Evolutionary conservation across 2,113 vertebrate species (phyloP).

Genomic region (Takifugu bimaculatus): DNA sequence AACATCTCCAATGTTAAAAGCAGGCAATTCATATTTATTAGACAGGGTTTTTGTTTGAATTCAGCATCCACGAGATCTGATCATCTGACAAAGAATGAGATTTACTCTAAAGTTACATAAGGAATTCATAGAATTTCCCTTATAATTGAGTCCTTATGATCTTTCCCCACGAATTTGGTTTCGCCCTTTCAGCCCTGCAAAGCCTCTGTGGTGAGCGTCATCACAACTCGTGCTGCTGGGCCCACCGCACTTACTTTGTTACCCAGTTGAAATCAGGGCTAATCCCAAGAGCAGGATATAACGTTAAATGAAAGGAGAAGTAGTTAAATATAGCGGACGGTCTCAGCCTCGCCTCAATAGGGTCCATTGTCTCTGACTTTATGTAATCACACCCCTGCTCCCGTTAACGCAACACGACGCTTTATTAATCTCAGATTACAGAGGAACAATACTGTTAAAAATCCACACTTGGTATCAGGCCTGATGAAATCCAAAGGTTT

Average conservation of each 20-base stretch:
- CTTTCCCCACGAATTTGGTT: too few relatives aligned
- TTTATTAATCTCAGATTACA: constrained; percentile 1
- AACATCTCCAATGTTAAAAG: too few relatives aligned
- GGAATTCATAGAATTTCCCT: too few relatives aligned
- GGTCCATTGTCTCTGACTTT: constrained; percentile 50
- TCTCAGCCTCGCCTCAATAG: constrained; percentile 46
- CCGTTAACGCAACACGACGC: constrained; percentile 14
- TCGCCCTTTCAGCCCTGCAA: neutral
- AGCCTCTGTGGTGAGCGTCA: constrained; percentile 7
- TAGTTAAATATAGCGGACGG: constrained; percentile 65
- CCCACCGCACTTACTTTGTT: constrained; percentile 16
- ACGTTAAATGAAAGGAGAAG: constrained; percentile 34
- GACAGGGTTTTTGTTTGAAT: too few relatives aligned
- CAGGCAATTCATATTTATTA: too few relatives aligned
- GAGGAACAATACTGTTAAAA: neutral
- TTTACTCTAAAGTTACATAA: too few relatives aligned
- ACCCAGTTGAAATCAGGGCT: constrained; percentile 43
- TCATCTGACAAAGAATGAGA: too few relatives aligned
- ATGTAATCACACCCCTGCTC: constrained; percentile 30
- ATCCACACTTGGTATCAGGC: too few relatives aligned
- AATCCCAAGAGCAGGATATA: constrained; percentile 59
- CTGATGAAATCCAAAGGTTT: too few relatives aligned
- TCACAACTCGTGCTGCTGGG: constrained; percentile 37
- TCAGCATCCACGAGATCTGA: too few relatives aligned
- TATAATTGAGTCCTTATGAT: too few relatives aligned